Conservation (phyloP, 2,888 invertebrate genomes). For the Boloria euphrosyne region DNA sequence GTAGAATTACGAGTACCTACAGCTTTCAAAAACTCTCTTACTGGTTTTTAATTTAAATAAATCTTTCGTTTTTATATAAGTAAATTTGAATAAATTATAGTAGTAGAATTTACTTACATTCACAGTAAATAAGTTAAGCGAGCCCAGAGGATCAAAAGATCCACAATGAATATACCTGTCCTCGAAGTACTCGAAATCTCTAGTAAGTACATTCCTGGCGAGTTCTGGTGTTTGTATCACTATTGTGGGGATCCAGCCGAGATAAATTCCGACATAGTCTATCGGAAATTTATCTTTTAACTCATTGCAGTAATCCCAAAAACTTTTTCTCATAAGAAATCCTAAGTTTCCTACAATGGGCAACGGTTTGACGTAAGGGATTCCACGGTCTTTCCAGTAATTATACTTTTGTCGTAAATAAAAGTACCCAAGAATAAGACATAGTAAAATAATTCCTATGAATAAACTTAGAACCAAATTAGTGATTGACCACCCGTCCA, state of each 20-base stretch:
- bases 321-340: slow-evolving; percentile 60
- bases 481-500: slow-evolving; percentile 11
- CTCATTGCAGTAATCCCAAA: slow-evolving; percentile 55
- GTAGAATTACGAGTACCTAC: too few relatives aligned
- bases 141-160: slow-evolving; percentile 55
- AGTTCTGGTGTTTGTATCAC: slow-evolving; percentile 59
- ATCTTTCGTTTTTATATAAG: not conserved
- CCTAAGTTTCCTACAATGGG: slow-evolving; percentile 58
- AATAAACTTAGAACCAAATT: too few relatives aligned
- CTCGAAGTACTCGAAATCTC: slow-evolving; percentile 57
- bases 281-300: slow-evolving; percentile 49
- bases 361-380: slow-evolving; percentile 58
- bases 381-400: slow-evolving; percentile 62
- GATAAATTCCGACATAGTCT: slow-evolving; percentile 65
- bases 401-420: slow-evolving; percentile 53
- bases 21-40: not conserved
- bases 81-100: too few relatives aligned
- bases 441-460: slow-evolving; percentile 32
- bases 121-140: slow-evolving; percentile 54
- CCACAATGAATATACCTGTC: slow-evolving; percentile 56
- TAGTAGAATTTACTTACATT: slow-evolving; percentile 51
- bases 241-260: slow-evolving; percentile 63
- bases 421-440: slow-evolving; percentile 48
- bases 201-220: slow-evolving; percentile 56
- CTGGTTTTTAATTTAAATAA: slow-evolving; percentile 3